Base-by-base conservation (phyloP, 1,140 invertebrate species). In the Psix sp. region DNA sequence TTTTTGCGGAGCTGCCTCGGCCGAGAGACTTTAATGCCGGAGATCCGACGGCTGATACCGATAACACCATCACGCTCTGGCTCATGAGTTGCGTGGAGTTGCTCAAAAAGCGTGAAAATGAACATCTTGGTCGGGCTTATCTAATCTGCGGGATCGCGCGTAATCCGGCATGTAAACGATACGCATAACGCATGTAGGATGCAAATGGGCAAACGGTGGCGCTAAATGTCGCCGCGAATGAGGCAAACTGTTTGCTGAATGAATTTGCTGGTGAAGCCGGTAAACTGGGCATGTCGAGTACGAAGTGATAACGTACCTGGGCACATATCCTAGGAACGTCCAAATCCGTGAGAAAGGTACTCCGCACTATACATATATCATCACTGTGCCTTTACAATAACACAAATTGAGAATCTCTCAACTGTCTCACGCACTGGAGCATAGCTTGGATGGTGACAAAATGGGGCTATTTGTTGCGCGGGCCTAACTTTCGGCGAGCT, bases 321-420 rank as follows among this genome's bases (percentile, higher is more conserved):
- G 83, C 80, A 83, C 84, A 86, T 86, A 86, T 86, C 84, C 84
- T 74, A 80, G 36, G 45, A 63, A 76, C 77, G 79, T 76, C 80
- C 79, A 77, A 79, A 83, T 83, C 54, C 75, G 67, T 70, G 56
- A 65, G 14, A 51, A 42, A 57, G 76, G 65, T 49, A 74, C 48
- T 56, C 36, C 63, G 51, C 74, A 77, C 73, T 77, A 60, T 11
- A 70, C 60, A 16, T 45, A 52, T 57, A 62, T 65, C 60, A 74
- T 74, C 70, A 67, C 70, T 74, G 54, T 31, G 57, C 33, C 38
- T 17, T 29, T 10, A 35, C 3, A 66, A 73, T 62, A 54, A 74
- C 70, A 65, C 16, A 74, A 66, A 60, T 26, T 16, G 35, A 35
- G 18, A n/a, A 43, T 52, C 42, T 11, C 42, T 40, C 33, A 63